Evolutionary conservation across 2,888 invertebrate genomes (phyloP), one percentile per base, ranked within the genome.

Genomic region (Lumbricus terrestris): DNA sequence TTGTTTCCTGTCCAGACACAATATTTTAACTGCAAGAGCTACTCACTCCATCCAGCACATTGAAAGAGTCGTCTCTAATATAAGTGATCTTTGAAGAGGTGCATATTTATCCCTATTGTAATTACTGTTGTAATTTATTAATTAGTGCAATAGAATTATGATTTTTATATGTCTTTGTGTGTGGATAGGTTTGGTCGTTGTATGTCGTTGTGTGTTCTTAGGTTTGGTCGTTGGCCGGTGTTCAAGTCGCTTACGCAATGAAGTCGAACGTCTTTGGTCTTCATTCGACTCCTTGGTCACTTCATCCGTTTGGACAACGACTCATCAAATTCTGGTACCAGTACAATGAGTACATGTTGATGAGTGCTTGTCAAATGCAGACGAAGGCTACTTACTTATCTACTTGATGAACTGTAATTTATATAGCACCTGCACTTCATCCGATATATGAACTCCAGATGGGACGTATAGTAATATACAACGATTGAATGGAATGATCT

Each of bases 321-420:
- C 95, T 98, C 93, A 96, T 98, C 92, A 97, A 98, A 94, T 97
- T 97, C 4, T 95, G 98, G 98, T 98, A 95, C 96, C n/a, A n/a
- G n/a, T n/a, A n/a, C n/a, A n/a, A n/a, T n/a, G n/a, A 11, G 40
- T 40, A 40, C 40, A 40, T n/a, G n/a, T n/a, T n/a, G n/a, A n/a
- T n/a, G 40, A 11, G 40, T 13, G 40, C 40, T 40, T 40, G 5
- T 40, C 40, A 40, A 23, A 47, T 47, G 47, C 47, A 47, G 15
- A 47, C 6, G 15, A 47, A 47, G 47, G 20, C 47, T 47, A 13
- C 42, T 42, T 42, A 20, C 47, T 47, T 47, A 23, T 23, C 23
- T 88, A 33, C 88, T 38, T 33, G 35, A 88, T 38, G 40, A 88
- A 33, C 40, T 88, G 40, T 38, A 18, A 47, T 47, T 47, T 47